phyloP scores from a whole-genome alignment of 2,113 vertebrate species.

The Corythoichthys intestinalis region DNA sequence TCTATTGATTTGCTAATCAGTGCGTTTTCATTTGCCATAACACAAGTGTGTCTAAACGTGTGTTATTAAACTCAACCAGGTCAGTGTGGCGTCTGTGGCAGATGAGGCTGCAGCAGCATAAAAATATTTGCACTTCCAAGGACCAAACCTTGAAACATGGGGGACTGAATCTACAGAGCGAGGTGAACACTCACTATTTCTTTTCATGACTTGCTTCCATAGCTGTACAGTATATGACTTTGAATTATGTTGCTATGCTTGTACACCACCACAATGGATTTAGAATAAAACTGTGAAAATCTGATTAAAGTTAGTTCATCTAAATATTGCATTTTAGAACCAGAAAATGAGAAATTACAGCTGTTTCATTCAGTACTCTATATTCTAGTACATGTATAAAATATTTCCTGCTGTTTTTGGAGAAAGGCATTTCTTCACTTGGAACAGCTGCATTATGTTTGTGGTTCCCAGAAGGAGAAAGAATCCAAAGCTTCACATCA shows the following conservation, averaged over 20 bases:
- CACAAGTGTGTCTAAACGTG: background rate
- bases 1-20: background rate
- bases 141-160: slow-evolving; percentile 68
- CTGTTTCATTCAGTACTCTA: too few species aligned
- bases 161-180: slow-evolving; percentile 66
- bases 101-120: slow-evolving; percentile 42
- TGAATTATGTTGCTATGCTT: background rate
- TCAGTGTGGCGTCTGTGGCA: slow-evolving; percentile 78
- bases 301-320: too few species aligned
- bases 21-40: background rate
- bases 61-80: slow-evolving; percentile 60
- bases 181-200: slow-evolving; percentile 66
- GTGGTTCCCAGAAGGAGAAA: slow-evolving; percentile 56
- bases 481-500: slow-evolving; percentile 65
- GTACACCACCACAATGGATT: background rate
- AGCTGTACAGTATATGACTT: background rate
- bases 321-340: too few species aligned
- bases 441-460: slow-evolving; percentile 60
- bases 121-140: slow-evolving; percentile 42
- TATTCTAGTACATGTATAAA: background rate
- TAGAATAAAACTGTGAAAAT: background rate
- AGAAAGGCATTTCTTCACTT: slow-evolving; percentile 80
- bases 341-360: too few species aligned
- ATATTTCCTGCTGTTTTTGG: slow-evolving; percentile 3
- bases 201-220: background rate